A percentile compares a stretch with the other conserved stretches of the same genome.
phyloP scores from a whole-genome alignment of 1,140 invertebrate species.

The Bombus confusus region DNA sequence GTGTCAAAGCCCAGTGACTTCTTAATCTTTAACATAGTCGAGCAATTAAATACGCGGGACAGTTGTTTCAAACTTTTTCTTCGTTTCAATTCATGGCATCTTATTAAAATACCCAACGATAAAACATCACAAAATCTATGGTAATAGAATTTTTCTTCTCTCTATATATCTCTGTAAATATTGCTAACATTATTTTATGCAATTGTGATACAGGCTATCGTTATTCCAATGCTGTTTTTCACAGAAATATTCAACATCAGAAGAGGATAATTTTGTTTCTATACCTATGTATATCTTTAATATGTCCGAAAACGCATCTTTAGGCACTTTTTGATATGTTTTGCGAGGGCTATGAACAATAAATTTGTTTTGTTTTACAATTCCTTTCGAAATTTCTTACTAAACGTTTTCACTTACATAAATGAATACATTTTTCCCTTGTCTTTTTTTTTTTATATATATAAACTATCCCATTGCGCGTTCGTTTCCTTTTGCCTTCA shows the following conservation, averaged over 20 bases:
- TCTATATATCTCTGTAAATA: neutral
- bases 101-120: neutral
- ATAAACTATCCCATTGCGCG: neutral
- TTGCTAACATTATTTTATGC: neutral
- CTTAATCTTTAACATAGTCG: neutral
- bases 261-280: slow-evolving; percentile 18
- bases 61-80: neutral
- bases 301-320: neutral
- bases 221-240: neutral
- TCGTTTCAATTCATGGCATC: neutral
- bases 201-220: neutral
- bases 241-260: slow-evolving; percentile 24
- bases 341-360: neutral
- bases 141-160: neutral
- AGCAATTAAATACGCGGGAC: slow-evolving; percentile 16
- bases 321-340: slow-evolving; percentile 66
- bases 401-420: neutral
- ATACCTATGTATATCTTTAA: neutral
- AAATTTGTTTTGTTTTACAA: neutral
- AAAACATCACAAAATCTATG: neutral
- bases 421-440: neutral
- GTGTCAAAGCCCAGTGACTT: slow-evolving; percentile 19
- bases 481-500: neutral
- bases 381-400: neutral
- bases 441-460: neutral